Conservation (phyloP, 2,113 vertebrate genomes). For the Lepus europaeus region DNA sequence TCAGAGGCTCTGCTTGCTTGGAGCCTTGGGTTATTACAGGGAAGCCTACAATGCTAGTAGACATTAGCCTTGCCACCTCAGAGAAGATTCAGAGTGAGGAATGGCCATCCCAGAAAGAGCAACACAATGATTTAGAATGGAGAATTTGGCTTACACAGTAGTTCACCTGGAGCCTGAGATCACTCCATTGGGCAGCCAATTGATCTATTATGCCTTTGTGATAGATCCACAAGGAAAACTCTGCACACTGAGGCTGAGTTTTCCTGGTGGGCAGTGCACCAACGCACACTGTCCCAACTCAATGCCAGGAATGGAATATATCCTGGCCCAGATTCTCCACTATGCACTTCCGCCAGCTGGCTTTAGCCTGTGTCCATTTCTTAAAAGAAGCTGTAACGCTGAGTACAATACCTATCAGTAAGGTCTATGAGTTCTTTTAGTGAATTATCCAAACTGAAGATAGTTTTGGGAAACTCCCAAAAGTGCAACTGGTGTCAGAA, state of each 20-base stretch:
- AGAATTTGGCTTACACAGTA: neutral
- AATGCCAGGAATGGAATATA: neutral
- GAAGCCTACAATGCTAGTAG: neutral
- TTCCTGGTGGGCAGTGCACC: neutral
- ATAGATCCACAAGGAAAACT: neutral
- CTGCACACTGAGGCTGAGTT: neutral
- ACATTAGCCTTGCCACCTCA: neutral
- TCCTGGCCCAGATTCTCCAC: too few relatives aligned
- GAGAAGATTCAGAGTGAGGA: neutral
- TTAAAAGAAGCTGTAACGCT: neutral
- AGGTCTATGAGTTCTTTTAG: neutral
- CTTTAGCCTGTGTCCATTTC: neutral
- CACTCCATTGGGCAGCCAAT: neutral
- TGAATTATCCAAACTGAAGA: neutral
- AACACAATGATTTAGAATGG: neutral
- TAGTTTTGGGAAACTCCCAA: neutral
- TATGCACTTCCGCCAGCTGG: neutral
- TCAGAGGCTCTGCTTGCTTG: neutral
- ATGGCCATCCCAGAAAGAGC: neutral
- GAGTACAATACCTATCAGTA: neutral
- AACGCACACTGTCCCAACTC: neutral
- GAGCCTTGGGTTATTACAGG: fast-evolving
- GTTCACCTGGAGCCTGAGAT: neutral
- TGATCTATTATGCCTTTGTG: neutral
- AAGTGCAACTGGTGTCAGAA: neutral